phyloP scores from a whole-genome alignment of 2,113 vertebrate species.

The Anas platyrhynchos region DNA sequence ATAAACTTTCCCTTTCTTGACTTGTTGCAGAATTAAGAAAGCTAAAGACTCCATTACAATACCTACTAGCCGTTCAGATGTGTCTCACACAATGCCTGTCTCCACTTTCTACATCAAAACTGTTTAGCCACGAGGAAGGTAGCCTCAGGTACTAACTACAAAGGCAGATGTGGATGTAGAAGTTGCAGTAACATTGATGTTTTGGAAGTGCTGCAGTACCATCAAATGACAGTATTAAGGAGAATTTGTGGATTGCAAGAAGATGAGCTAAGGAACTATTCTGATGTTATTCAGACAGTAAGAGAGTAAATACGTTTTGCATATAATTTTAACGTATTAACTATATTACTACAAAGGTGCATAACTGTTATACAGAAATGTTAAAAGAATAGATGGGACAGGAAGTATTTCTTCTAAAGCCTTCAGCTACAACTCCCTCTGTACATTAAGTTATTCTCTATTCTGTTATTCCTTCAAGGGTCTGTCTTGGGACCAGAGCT shows the following conservation, averaged over 20 bases:
- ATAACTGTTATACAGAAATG: not conserved
- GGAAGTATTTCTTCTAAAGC: not conserved
- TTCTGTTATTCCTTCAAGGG: too few species aligned
- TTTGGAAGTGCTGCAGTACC: not conserved
- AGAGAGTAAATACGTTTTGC: not conserved
- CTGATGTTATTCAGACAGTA: not conserved
- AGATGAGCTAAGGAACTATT: not conserved
- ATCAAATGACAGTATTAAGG: not conserved
- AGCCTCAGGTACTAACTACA: not conserved
- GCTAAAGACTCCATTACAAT: not conserved
- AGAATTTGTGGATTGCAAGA: not conserved
- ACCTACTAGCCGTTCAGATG: not conserved
- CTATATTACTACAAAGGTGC: not conserved
- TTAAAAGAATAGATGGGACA: not conserved
- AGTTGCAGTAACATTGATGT: not conserved
- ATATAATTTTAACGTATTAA: not conserved
- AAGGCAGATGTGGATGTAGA: not conserved
- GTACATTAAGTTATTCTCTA: not conserved
- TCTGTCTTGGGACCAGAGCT: too few species aligned
- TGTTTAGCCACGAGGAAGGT: not conserved
- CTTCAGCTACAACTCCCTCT: not conserved
- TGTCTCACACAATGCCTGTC: not conserved
- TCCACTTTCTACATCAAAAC: not conserved
- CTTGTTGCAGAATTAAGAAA: not conserved
- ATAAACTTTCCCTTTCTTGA: not conserved